These are phyloP conservation scores for Drosophila sucinea DNA, from an alignment of 1,140 invertebrate species.

Conservation along the genomic window DNA sequence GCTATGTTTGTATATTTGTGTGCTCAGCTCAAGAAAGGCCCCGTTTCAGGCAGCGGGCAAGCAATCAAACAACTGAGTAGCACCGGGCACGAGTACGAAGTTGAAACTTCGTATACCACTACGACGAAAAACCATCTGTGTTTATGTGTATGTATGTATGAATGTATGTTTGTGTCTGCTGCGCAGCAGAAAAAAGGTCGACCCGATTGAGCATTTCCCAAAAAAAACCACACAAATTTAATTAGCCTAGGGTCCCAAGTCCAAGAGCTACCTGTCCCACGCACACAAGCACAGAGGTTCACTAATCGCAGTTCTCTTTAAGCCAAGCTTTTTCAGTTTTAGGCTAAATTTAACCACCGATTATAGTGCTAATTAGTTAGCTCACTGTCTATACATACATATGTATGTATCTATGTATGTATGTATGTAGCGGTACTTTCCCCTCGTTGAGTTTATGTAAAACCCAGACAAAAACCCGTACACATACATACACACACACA, in stretches of 20 bases:
- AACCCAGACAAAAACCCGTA: conserved; percentile 18
- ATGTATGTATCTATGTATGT: conserved; percentile 1
- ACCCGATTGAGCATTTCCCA: conserved; percentile 66
- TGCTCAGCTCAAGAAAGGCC: conserved; percentile 69
- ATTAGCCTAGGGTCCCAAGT: conserved; percentile 48
- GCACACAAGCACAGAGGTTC: conserved; percentile 7
- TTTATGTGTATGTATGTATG: conserved; percentile 26
- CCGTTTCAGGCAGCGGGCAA: conserved; percentile 62
- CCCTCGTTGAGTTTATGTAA: conserved; percentile 16
- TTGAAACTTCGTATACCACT: conserved; percentile 37
- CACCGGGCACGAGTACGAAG: conserved; percentile 38
- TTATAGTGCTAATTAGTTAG: conserved; percentile 63
- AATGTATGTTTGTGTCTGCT: conserved; percentile 45
- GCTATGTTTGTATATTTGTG: conserved; percentile 20
- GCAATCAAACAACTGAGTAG: conserved; percentile 37
- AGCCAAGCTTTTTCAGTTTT: conserved; percentile 31
- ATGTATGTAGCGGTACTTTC: conserved; percentile 9
- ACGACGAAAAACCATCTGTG: conserved; percentile 9
- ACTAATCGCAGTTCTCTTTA: conserved; percentile 38
- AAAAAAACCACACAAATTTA: conserved; percentile 39
- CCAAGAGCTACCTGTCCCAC: conserved; percentile 29
- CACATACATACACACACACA: conserved; percentile 14
- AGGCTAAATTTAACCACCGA: conserved; percentile 27
- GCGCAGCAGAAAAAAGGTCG: conserved; percentile 67
- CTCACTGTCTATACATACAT: conserved; percentile 20